A percentile compares a stretch with the other conserved stretches of the same genome.
phyloP scores from a whole-genome alignment of 2,888 invertebrate species.

The Mycalesis mineus region DNA sequence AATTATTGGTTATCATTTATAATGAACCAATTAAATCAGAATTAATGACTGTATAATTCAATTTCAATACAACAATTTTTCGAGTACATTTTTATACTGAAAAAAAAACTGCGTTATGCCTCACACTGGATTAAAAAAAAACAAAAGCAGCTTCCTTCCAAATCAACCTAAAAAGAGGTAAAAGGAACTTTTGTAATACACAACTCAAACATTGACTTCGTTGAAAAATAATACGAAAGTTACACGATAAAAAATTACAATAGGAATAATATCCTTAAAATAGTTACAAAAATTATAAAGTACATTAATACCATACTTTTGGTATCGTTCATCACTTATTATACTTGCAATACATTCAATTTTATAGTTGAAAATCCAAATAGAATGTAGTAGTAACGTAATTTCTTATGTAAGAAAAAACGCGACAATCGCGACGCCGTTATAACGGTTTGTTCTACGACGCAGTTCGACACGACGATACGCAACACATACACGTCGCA shows the following conservation, averaged over 20 bases:
- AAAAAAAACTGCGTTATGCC: not conserved
- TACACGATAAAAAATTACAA: not conserved
- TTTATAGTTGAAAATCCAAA: not conserved
- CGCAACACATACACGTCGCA: too few relatives aligned
- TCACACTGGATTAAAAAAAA: not conserved
- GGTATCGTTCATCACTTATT: constrained; percentile 34
- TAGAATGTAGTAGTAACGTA: too few relatives aligned
- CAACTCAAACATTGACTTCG: not conserved
- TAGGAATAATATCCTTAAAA: constrained; percentile 2
- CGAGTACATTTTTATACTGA: not conserved
- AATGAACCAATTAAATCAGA: constrained; percentile 14
- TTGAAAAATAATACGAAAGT: constrained; percentile 6
- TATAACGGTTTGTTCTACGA: too few relatives aligned
- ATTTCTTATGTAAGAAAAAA: too few relatives aligned
- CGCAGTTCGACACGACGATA: too few relatives aligned
- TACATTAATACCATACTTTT: constrained; percentile 29
- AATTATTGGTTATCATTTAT: constrained; percentile 21
- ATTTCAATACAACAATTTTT: not conserved
- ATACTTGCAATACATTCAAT: constrained; percentile 18
- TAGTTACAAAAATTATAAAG: not conserved
- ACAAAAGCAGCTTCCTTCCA: not conserved
- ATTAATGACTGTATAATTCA: not conserved
- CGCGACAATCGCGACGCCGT: too few relatives aligned
- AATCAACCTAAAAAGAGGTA: not conserved
- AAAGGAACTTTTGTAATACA: constrained; percentile 17